Percentiles rank a stretch among this genome's conserved stretches.
phyloP scores from a whole-genome alignment of 2,113 vertebrate species.

The Oceanodroma tethys region DNA sequence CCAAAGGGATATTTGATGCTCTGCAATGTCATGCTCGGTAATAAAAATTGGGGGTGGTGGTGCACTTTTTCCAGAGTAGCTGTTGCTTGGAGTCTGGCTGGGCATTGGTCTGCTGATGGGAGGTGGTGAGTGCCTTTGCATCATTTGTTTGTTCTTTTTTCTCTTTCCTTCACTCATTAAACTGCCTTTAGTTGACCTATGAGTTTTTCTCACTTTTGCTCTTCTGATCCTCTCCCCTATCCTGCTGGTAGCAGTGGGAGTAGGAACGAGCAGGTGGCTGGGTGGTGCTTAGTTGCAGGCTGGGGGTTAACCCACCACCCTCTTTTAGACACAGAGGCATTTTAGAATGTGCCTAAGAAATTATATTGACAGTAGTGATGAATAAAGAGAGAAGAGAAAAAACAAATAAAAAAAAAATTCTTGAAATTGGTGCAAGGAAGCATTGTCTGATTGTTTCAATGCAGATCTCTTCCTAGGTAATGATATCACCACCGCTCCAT shows the following conservation, averaged over 20 bases:
- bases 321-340: not conserved
- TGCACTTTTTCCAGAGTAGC: not conserved
- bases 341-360: not conserved
- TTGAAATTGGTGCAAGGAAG: not conserved
- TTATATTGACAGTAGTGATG: not conserved
- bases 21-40: not conserved
- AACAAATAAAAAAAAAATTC: accelerated
- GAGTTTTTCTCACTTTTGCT: not conserved
- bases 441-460: not conserved
- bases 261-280: not conserved
- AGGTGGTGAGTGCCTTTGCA: not conserved
- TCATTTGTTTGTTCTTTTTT: not conserved
- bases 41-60: not conserved
- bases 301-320: not conserved
- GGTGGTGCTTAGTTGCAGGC: not conserved
- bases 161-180: not conserved
- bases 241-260: not conserved
- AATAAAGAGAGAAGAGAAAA: not conserved
- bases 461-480: not conserved
- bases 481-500: not conserved
- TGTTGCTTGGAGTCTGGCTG: not conserved
- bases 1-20: not conserved
- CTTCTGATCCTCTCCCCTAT: not conserved
- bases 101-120: not conserved
- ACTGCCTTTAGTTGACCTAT: not conserved